Percentiles rank a stretch among this genome's conserved stretches.
Conservation (phyloP, 92 coral and sea anemone species). For the Hydrozoanthus gracilis region DNA sequence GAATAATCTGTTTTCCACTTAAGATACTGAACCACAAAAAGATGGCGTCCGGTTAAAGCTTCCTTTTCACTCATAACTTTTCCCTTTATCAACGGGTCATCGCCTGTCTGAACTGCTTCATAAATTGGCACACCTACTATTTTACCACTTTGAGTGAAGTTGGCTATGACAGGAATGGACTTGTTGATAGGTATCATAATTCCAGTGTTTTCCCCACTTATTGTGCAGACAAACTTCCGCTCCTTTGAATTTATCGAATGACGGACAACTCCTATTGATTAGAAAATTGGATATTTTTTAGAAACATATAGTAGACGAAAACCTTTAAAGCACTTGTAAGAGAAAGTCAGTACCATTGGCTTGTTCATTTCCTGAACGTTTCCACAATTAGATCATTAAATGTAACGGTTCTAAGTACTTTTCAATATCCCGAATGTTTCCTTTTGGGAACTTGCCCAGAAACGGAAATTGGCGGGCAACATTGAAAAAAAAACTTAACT, state of each 20-base stretch:
- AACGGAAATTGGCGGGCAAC: too few species aligned
- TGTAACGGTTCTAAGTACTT: too few species aligned
- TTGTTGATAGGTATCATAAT: slow-evolving; percentile 72
- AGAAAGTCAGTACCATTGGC: too few species aligned
- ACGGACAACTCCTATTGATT: slow-evolving; percentile 46
- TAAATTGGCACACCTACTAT: slow-evolving; percentile 46
- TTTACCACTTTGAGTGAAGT: slow-evolving; percentile 41
- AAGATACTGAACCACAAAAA: slow-evolving; percentile 83
- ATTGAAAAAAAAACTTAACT: too few species aligned
- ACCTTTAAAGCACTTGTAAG: too few species aligned
- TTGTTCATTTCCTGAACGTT: too few species aligned
- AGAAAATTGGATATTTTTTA: not conserved
- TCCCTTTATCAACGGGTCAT: not conserved
- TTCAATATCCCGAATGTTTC: too few species aligned
- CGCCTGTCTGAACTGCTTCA: not conserved
- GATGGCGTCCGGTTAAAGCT: slow-evolving; percentile 61
- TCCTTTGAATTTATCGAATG: slow-evolving; percentile 50
- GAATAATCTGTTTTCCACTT: slow-evolving; percentile 73
- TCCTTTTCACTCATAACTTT: not conserved
- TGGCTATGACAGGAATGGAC: slow-evolving; percentile 51
- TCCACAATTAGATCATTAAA: too few species aligned
- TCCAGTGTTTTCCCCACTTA: slow-evolving; percentile 47
- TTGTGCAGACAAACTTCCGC: slow-evolving; percentile 67
- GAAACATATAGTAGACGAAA: not conserved
- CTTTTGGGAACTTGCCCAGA: too few species aligned